phyloP scores from a whole-genome alignment of 2,888 invertebrate species.

The Gisinianus flammeolus region DNA sequence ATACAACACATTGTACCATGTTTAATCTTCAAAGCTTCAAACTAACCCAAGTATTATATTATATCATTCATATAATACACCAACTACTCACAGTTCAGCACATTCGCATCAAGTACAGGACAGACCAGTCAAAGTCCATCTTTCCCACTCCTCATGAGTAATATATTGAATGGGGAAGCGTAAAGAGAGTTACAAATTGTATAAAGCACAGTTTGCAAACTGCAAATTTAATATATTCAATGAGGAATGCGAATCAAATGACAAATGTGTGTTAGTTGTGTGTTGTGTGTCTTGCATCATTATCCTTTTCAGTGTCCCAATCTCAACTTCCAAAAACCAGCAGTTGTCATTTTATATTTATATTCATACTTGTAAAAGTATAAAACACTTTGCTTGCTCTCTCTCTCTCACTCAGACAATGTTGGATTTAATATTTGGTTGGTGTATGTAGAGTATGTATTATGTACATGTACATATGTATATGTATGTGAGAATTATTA shows the following conservation, averaged over 20 bases:
- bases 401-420: background rate
- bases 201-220: background rate
- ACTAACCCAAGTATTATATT: too few relatives aligned
- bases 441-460: background rate
- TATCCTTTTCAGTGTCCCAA: background rate
- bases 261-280: conserved; percentile 17
- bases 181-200: background rate
- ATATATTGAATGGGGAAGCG: too few relatives aligned
- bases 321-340: background rate
- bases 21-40: background rate
- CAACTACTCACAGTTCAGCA: too few relatives aligned
- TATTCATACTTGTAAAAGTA: background rate
- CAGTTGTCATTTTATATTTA: too few relatives aligned
- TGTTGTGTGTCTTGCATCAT: background rate
- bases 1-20: background rate
- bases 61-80: too few relatives aligned
- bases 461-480: background rate
- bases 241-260: conserved; percentile 14
- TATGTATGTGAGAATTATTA: too few relatives aligned
- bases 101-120: too few relatives aligned
- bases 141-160: too few relatives aligned
- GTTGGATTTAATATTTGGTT: background rate
- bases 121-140: too few relatives aligned
- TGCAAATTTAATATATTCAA: background rate
- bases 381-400: background rate